Conservation (phyloP, 2,888 invertebrate species). For the Galeruca laticollis region DNA sequence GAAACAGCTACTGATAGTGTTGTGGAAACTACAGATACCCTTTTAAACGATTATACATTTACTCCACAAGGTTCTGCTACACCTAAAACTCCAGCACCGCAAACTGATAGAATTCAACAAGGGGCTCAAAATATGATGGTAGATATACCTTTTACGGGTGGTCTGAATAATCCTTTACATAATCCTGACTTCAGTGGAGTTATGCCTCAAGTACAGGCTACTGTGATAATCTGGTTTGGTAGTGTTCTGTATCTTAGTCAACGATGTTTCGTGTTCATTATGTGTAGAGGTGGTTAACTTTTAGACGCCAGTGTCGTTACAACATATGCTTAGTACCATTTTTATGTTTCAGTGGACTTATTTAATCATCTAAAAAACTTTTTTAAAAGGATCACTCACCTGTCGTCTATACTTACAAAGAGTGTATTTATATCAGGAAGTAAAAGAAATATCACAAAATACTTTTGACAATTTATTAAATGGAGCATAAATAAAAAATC, state of each 20-base stretch:
- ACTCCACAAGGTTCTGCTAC: constrained; percentile 77
- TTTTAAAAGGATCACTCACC: too few species aligned
- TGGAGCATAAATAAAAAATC: constrained; percentile 1
- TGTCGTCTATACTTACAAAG: too few species aligned
- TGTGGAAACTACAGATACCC: constrained; percentile 82
- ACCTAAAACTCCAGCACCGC: constrained; percentile 88
- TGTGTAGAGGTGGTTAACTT: too few species aligned
- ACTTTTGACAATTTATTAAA: not conserved
- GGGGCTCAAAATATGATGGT: constrained; percentile 99
- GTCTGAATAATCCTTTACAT: constrained; percentile 92
- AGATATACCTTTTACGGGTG: constrained; percentile 97
- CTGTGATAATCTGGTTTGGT: too few species aligned
- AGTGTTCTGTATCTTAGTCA: too few species aligned
- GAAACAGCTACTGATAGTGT: constrained; percentile 87
- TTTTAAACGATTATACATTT: constrained; percentile 92
- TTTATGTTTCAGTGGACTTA: too few species aligned
- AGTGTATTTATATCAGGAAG: too few species aligned
- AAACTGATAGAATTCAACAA: constrained; percentile 86
- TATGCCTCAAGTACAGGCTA: constrained; percentile 77
- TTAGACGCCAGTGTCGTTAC: too few species aligned
- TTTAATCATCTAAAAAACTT: too few species aligned
- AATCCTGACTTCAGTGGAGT: constrained; percentile 90
- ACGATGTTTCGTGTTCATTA: too few species aligned
- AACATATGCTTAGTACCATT: too few species aligned
- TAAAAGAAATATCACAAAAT: not conserved